Evolutionary conservation across 2,888 invertebrate species (phyloP), one percentile per base, ranked within the genome.

Genomic region (Lysandra coridon): DNA sequence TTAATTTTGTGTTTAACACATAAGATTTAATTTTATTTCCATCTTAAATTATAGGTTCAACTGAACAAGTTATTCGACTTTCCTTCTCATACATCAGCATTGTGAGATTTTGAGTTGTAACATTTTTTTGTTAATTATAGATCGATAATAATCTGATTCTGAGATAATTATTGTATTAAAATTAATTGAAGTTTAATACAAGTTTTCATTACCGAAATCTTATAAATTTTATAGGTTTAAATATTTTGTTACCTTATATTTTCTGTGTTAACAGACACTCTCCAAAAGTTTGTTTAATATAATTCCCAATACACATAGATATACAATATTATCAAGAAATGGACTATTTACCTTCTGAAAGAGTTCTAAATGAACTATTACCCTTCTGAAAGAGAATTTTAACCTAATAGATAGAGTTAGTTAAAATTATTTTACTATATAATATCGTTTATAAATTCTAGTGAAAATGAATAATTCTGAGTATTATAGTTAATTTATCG

Each of bases 11-110:
- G 69, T 69, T 33, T 69, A 69, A 33, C 14, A 69, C 33, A 69
- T 69, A 69, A 69, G 14, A 33, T 69, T 69, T 30, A 37, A 69
- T 69, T 69, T 69, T 37, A 69, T 69, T 69, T 33, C 69, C 33
- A 14, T 69, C 69, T 14, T 69, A 69, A 69, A 69, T 69, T 69
- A 69, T 69, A 69, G 69, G 69, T 69, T 37, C 69, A 37, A 37
- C 14, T 10, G 33, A 33, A 69, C 69, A 30, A 37, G 69, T 69
- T 33, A 14, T 23, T 33, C 33, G 14, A 69, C 33, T 69, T 69
- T 69, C 69, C 69, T 37, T 37, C 69, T 69, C 69, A 69, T 17
- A 69, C 23, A 23, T 33, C 17, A 69, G 33, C 33, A 69, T 69
- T 69, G 12, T 69, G 4, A 33, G 33, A 33, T 14, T 33, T 33